phyloP scores from a whole-genome alignment of 2,113 vertebrate genomes.

The Potamarius usumacintae region DNA sequence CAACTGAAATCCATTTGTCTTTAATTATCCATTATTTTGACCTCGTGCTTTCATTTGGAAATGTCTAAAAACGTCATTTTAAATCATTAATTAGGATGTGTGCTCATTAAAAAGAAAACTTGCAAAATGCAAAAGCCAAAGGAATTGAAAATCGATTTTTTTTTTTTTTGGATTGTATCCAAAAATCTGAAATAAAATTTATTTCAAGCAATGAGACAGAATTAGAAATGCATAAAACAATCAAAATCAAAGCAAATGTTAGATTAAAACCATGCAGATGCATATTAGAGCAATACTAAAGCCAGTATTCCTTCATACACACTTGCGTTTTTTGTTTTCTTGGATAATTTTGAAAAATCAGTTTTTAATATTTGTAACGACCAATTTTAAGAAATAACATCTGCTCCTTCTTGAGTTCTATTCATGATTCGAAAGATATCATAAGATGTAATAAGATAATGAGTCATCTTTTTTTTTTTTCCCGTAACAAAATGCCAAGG shows the following conservation, averaged over 20 bases:
- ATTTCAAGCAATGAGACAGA: neutral
- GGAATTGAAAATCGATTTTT: neutral
- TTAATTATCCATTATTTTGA: constrained; percentile 28
- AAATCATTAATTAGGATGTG: constrained; percentile 6
- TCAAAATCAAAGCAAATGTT: neutral
- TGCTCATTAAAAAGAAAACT: neutral
- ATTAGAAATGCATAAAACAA: neutral
- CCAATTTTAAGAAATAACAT: neutral
- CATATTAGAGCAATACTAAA: neutral
- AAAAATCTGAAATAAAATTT: neutral
- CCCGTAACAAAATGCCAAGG: neutral
- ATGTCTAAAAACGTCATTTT: neutral
- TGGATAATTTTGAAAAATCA: neutral
- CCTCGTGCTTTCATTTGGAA: constrained; percentile 27
- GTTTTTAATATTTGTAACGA: neutral
- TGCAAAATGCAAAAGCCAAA: too few species aligned
- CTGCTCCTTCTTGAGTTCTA: neutral
- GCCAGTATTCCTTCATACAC: neutral
- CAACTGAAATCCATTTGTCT: neutral
- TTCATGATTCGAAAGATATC: too few species aligned
- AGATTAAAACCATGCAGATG: neutral
- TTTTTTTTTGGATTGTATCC: neutral
- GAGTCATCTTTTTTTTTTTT: too few species aligned
- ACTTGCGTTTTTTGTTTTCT: neutral
- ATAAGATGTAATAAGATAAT: too few species aligned